phyloP scores from a whole-genome alignment of 2,797 vertebrate species.

The Crax fasciolata region DNA sequence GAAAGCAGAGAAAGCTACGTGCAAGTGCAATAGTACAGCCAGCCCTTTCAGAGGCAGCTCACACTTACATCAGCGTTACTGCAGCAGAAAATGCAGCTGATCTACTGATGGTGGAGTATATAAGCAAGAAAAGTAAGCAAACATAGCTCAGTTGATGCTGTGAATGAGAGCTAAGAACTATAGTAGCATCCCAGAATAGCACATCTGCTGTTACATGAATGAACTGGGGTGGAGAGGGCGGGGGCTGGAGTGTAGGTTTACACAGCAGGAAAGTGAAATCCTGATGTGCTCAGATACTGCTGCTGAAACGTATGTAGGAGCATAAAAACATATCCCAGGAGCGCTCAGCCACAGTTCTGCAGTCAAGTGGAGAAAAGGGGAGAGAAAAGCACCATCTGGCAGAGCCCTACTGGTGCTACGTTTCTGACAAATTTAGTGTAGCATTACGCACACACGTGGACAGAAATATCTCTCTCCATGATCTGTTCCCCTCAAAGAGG shows the following conservation, averaged over 20 bases:
- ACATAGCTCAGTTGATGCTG: background rate
- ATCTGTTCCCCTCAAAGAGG: background rate
- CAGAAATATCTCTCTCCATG: background rate
- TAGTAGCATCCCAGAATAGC: background rate
- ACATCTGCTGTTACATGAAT: constrained; percentile 7
- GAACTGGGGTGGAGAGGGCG: background rate
- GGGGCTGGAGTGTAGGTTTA: background rate
- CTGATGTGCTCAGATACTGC: background rate
- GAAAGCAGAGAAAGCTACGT: background rate
- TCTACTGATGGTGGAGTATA: background rate
- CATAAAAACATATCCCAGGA: constrained; percentile 4
- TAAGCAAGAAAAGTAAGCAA: background rate
- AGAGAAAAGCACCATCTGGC: constrained; percentile 50
- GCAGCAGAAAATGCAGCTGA: background rate
- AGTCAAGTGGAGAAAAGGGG: background rate
- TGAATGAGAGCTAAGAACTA: background rate
- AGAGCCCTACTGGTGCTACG: background rate
- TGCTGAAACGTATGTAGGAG: background rate
- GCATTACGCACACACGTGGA: background rate
- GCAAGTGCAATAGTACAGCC: background rate
- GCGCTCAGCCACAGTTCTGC: constrained; percentile 5
- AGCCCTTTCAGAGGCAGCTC: background rate
- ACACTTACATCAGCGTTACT: background rate
- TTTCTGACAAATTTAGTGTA: constrained; percentile 14
- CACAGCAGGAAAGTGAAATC: background rate